These are phyloP conservation scores for Halcyon malimbica DNA, from an alignment of 2,113 vertebrate genomes.

Conservation along the genomic window DNA sequence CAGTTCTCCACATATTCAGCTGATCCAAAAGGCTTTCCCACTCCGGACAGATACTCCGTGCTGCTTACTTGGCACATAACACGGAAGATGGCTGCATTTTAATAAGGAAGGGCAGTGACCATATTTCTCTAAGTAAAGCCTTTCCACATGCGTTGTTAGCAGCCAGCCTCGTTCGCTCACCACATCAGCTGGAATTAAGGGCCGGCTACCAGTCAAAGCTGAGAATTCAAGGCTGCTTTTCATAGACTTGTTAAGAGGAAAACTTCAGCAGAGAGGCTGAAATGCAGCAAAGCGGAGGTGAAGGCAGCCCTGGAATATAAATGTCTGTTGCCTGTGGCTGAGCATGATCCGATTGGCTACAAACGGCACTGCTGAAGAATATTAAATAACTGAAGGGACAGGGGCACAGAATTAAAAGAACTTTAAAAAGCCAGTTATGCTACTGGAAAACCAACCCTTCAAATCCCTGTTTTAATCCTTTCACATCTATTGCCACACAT, in stretches of 20 bases:
- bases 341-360: constrained; percentile 53
- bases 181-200: neutral
- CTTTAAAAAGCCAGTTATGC: neutral
- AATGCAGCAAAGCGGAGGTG: neutral
- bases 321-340: neutral
- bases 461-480: constrained; percentile 40
- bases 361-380: neutral
- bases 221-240: neutral
- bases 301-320: neutral
- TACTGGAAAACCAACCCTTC: neutral
- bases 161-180: neutral
- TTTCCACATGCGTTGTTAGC: neutral
- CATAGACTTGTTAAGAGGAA: neutral
- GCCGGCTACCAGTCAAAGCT: neutral
- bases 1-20: constrained; percentile 21
- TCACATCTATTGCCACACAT: neutral
- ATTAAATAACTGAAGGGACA: neutral
- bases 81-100: neutral
- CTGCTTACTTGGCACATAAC: neutral
- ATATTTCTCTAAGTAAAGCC: neutral
- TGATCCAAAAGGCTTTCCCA: neutral
- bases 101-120: neutral
- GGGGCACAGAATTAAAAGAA: neutral
- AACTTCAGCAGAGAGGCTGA: constrained; percentile 41
- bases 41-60: neutral